These are phyloP conservation scores for Grammomys surdaster DNA, from an alignment of 2,113 vertebrate species.

Conservation along the genomic window DNA sequence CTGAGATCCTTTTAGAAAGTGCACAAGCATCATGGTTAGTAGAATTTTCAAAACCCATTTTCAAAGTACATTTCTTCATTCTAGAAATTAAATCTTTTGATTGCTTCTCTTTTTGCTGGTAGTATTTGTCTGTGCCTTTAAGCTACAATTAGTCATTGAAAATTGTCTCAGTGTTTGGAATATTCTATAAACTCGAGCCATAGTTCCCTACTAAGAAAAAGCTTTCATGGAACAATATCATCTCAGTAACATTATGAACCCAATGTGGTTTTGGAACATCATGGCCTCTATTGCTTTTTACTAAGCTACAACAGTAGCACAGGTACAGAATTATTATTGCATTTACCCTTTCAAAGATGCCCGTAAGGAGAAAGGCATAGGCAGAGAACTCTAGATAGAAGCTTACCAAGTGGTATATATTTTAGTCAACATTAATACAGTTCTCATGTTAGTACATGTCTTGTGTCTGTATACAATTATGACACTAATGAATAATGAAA, in stretches of 20 bases:
- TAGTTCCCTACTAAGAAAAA: conserved; percentile 73
- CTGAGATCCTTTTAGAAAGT: conserved; percentile 73
- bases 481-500: conserved; percentile 69
- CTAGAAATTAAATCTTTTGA: conserved; percentile 71
- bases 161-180: conserved; percentile 69
- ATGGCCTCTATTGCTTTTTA: conserved; percentile 30
- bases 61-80: conserved; percentile 58
- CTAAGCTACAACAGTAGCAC: background rate
- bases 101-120: background rate
- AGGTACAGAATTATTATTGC: conserved; percentile 8
- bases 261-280: conserved; percentile 58
- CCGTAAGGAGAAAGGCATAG: conserved; percentile 20
- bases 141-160: conserved; percentile 79
- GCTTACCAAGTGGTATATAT: conserved; percentile 30
- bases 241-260: conserved; percentile 74
- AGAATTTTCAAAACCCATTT: conserved; percentile 71
- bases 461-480: conserved; percentile 11
- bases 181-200: conserved; percentile 34
- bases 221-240: conserved; percentile 57
- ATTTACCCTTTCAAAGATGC: background rate
- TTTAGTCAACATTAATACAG: conserved; percentile 56
- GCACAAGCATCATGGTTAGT: conserved; percentile 23
- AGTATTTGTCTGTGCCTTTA: conserved; percentile 64
- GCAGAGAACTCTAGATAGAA: background rate
- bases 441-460: conserved; percentile 70